Conservation (phyloP, 2,888 invertebrate species). For the Dryocosmus kuriphilus region DNA sequence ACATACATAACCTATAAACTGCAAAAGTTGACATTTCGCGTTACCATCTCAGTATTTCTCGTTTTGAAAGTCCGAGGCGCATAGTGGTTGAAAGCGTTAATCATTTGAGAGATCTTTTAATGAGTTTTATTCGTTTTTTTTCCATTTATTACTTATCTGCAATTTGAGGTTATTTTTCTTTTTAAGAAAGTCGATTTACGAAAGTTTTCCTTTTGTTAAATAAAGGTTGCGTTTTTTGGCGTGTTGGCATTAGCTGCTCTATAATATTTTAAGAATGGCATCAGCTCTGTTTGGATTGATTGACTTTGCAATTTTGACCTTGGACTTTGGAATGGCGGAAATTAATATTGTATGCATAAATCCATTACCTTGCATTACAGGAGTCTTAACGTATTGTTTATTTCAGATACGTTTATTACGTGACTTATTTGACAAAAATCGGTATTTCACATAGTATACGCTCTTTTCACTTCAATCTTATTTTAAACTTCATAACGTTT, state of each 20-base stretch:
- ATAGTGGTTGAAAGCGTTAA: background rate
- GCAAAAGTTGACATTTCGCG: constrained; percentile 6
- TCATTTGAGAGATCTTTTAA: background rate
- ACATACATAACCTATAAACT: constrained; percentile 54
- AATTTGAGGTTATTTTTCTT: background rate
- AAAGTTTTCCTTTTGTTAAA: too few relatives aligned
- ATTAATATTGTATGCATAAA: background rate
- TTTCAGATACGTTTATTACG: too few relatives aligned
- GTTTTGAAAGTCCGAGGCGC: background rate
- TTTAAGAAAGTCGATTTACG: background rate
- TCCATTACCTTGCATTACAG: background rate
- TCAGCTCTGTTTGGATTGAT: background rate
- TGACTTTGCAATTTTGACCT: constrained; percentile 16
- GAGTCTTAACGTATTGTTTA: background rate
- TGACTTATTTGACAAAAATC: too few relatives aligned
- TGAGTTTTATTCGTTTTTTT: background rate
- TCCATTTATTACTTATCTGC: background rate
- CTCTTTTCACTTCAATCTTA: too few relatives aligned
- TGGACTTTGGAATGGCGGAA: constrained; percentile 13
- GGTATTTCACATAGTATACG: too few relatives aligned
- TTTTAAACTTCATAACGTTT: too few relatives aligned
- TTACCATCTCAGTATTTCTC: constrained; percentile 34
- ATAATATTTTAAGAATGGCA: background rate
- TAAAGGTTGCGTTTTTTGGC: background rate
- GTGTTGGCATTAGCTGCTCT: background rate